Base-by-base conservation (phyloP, 2,888 invertebrate species). In the Oscheius myriophilus region DNA sequence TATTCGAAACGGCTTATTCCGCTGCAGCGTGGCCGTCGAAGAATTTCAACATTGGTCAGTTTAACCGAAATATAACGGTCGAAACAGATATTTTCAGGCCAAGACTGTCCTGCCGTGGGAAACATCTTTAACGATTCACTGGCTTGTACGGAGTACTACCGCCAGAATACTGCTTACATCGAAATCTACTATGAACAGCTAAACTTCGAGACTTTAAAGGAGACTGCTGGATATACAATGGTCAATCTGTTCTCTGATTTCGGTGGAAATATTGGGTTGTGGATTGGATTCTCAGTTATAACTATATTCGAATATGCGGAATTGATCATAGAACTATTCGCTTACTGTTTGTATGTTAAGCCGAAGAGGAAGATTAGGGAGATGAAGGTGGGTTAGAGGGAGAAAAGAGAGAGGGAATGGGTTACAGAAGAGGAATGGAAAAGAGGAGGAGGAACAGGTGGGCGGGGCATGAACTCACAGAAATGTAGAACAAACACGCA, bases 151-250 rank as follows among this genome's bases (percentile, higher is more conserved):
- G 85, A 85, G 69, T 85, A 85, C 65, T 85, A 86, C 66, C 75
- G 80, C 26, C 64, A 77, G 51, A 85, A 85, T 61, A 85, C 85
- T 9, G 85, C 85, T 0, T 85, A 84, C 64, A 85, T 85, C 55
- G 86, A 86, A 68, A 85, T 86, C n/a, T 86, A 85, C 70, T 86
- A 86, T 71, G 86, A 86, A 67, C 86, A 86, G 67, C 73, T 86
- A 54, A 87, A 86, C 69, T 87, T 80, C 59, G 87, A 87, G 67
- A 80, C 76, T 12, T 70, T 86, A 54, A 83, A 81, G 51, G 86
- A 86, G 72, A 87, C 85, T 7, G 83, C 84, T 23, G 86, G 85
- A 7, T 86, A 86, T 67, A 84, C 85, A 57, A 85, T 86, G 21
- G 83, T 84, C 54, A 86, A 87, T 70, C 71, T 86, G 23, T 82